Base-by-base conservation (phyloP, 2,797 vertebrate species). In the Chiloscyllium punctatum region DNA sequence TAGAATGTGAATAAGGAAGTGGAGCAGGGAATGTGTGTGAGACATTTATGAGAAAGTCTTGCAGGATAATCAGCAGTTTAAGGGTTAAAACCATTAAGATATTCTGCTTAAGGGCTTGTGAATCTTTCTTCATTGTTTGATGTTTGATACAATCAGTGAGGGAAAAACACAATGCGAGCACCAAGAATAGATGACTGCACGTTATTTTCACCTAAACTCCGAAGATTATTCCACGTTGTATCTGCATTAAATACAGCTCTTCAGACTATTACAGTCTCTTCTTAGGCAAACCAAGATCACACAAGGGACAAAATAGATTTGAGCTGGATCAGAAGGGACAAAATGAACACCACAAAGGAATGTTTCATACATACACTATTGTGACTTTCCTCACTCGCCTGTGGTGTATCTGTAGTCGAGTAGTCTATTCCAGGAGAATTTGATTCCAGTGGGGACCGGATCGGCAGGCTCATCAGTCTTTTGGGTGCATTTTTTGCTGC, bases 401-500 rank as follows among this genome's bases (percentile, higher is more conserved):
- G 97, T 94, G 98, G 97, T 96, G 98, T 97, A 96, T 99, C 98
- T 94, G 97, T 98, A 77, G 98, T 97, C 94, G 98, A 97, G 97
- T 98, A 98, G 95, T 99, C 99, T 96, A 98, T 98, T 96, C 98
- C 97, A 0, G 98, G 98, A 95, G 99, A 99, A 96, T 97, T 97
- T 95, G 98, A 98, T 96, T 98, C 98, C 95, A 98, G 97, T 77
- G 98, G 98, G 21, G 98, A 98, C 94, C 98, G 98, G 96, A 98
- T 97, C 97, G 98, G 97, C 97, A 98, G 97, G 91, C 98, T 97
- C 0, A 98, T 97, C 87, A 98, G 96, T 90, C 98, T 98, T 96
- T 98, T 98, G 4, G 98, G 98, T 0, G 98, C 98, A 97, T 98
- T 98, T 98, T 98, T 99, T 97, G 98, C 97, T 96, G 98, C 98